phyloP scores from a whole-genome alignment of 2,113 vertebrate genomes.

The Atrichornis clamosus region DNA sequence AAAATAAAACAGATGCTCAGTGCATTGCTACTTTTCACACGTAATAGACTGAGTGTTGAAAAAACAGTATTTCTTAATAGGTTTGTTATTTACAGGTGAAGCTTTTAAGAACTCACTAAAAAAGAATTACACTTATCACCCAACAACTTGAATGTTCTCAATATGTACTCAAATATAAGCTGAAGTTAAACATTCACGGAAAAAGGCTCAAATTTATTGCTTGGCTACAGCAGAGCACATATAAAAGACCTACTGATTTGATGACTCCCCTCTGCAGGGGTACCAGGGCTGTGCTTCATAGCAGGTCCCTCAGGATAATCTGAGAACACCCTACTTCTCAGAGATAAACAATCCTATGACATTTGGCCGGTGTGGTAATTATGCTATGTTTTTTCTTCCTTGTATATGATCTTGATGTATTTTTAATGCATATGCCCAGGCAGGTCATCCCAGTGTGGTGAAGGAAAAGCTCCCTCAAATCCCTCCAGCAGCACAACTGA shows the following conservation, averaged over 20 bases:
- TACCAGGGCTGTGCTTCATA: neutral
- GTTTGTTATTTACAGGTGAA: conserved; percentile 22
- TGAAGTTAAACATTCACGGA: neutral
- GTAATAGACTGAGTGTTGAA: neutral
- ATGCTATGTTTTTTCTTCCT: fast-evolving
- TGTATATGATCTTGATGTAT: neutral
- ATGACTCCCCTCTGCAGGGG: neutral
- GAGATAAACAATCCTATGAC: neutral
- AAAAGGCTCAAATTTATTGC: neutral
- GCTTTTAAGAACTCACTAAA: conserved; percentile 1
- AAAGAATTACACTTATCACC: neutral
- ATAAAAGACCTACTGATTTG: neutral
- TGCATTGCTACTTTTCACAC: neutral
- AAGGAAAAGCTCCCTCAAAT: neutral
- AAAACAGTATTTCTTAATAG: neutral
- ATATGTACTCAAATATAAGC: neutral
- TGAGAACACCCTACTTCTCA: neutral
- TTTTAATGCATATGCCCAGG: neutral
- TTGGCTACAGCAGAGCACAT: neutral
- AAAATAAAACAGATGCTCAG: neutral
- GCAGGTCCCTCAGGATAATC: neutral
- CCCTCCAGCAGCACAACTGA: neutral
- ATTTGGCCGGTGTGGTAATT: neutral
- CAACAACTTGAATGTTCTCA: neutral
- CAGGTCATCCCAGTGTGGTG: neutral